Evolutionary conservation across 2,113 vertebrate species (phyloP), one percentile per base, ranked within the genome.

Genomic region (Lepus americanus): DNA sequence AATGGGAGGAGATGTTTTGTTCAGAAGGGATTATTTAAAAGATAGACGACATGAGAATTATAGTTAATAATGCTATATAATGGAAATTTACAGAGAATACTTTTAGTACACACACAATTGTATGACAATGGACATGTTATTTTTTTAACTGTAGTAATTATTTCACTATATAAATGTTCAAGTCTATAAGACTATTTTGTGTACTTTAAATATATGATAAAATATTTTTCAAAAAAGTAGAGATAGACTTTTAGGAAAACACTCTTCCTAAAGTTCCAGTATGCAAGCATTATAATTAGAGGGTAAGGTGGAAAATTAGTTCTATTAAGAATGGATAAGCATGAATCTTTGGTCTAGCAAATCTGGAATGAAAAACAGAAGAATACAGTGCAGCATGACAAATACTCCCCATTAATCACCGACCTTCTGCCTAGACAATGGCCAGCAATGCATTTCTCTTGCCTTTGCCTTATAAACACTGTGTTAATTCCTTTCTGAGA

Each of bases 211-310:
- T 80, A 25, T 61, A 80, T 9, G 20, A 11, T 25, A 27, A 13
- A 11, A 53, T 36, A 31, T 78, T 36, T 36, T 80, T 59, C 13
- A 14, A 59, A 19, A 95, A 70, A 93, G 44, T 49, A 44, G 23
- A 55, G 39, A 53, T 49, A 76, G 25, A 22, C n/a, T 33, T 73
- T 72, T 39, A 44, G 22, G 33, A 64, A 78, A 83, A 63, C 16
- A 20, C 55, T 31, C n/a, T 63, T 82, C 36, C 36, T 81, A 51
- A 80, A 33, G 59, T 31, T 81, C 61, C 74, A 61, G 23, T 73
- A 29, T 22, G 72, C 78, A 63, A 89, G 29, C 27, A 51, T 72
- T 95, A 31, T 90, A 53, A 67, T 79, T 79, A 85, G 44, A 73
- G 19, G 9, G 73, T 66, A n/a, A 31, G 17, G 29, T 80, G 16